Conservation (phyloP, 2,888 invertebrate genomes). For the Tetranychus piercei region DNA sequence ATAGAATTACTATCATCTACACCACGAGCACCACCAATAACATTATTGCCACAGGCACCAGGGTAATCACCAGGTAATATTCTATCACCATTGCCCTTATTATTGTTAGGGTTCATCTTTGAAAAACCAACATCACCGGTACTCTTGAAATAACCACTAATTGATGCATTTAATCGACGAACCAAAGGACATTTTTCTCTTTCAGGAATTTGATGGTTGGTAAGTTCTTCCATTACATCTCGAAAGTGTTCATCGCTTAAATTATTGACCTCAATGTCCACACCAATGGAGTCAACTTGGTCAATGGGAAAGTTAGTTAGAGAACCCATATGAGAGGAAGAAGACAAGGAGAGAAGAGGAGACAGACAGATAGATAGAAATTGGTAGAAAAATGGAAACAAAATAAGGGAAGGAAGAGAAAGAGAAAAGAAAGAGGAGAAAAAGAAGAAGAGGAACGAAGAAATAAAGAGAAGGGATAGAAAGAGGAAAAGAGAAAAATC, state of each 20-base stretch:
- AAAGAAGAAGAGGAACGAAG: not conserved
- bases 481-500: not conserved
- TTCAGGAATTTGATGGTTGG: slow-evolving; percentile 19
- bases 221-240: slow-evolving; percentile 21
- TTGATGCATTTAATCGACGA: slow-evolving; percentile 11
- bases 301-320: not conserved
- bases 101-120: not conserved
- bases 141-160: not conserved
- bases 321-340: slow-evolving; percentile 5
- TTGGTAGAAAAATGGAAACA: not conserved
- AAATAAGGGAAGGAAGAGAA: not conserved
- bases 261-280: slow-evolving; percentile 13
- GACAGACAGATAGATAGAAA: not conserved
- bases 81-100: not conserved
- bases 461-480: not conserved
- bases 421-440: not conserved
- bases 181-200: slow-evolving; percentile 21
- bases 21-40: not conserved
- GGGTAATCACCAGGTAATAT: not conserved
- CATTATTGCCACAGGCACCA: not conserved
- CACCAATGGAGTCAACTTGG: slow-evolving; percentile 8
- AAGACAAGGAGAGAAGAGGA: not conserved
- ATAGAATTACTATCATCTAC: not conserved
- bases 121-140: not conserved
- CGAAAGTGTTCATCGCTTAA: slow-evolving; percentile 18